phyloP scores from a whole-genome alignment of 2,113 vertebrate genomes.

The Turnix velox region DNA sequence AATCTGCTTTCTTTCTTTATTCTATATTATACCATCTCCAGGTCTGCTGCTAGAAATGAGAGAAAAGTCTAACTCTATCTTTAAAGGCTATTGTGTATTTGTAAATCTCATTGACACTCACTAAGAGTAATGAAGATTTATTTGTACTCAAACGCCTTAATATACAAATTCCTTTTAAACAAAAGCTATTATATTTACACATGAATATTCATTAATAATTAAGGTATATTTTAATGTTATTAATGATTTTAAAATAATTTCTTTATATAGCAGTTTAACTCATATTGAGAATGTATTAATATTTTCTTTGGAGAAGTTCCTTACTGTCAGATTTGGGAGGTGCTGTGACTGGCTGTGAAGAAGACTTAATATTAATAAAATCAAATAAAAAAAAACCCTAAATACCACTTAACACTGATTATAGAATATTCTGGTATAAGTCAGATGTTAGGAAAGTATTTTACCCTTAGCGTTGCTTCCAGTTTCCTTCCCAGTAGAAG shows the following conservation, averaged over 20 bases:
- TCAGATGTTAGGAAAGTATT: background rate
- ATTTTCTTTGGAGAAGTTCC: background rate
- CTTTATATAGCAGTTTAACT: background rate
- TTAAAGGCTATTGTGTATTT: background rate
- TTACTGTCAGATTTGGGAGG: background rate
- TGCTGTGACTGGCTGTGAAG: background rate
- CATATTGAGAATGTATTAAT: background rate
- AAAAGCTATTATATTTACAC: background rate
- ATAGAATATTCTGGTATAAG: background rate
- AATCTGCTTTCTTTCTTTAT: background rate
- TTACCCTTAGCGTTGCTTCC: background rate
- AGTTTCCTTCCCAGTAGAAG: background rate
- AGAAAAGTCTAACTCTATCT: background rate
- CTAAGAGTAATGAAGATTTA: background rate
- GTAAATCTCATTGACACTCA: background rate
- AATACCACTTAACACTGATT: background rate
- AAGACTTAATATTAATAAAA: no score
- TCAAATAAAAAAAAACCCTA: no score
- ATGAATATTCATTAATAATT: background rate
- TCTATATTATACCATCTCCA: background rate
- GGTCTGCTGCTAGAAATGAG: background rate
- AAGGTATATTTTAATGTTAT: background rate
- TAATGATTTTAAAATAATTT: background rate
- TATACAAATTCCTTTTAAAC: background rate
- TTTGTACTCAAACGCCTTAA: background rate